Base-by-base conservation (phyloP, 2,888 invertebrate genomes). In the Catocala nupta region DNA sequence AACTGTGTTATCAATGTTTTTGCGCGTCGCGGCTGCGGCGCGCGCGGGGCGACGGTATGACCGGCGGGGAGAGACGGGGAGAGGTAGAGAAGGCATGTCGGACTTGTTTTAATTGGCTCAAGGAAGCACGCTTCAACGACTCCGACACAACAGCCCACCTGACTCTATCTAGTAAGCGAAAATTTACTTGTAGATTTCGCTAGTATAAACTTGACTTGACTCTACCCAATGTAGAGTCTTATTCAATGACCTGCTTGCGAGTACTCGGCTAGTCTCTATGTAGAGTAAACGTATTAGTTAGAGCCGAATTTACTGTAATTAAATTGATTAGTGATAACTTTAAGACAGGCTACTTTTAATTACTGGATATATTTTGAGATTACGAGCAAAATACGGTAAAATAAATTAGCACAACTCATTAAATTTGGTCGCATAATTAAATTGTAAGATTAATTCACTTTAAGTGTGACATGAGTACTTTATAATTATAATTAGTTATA, bases 111-210 rank as follows among this genome's bases (percentile, higher is more conserved):
- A 90, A 90, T 89, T 90, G 87, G 87, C 85, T 84, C 84, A 83
- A 89, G 91, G 91, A 91, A 91, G 87, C 81, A 88, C 86, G 91
- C 90, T 86, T 85, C 86, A 88, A 81, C 83, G 87, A 86, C 80
- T 89, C 78, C 81, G 81, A 83, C 81, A 80, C 74, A 72, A 77
- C 74, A 73, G 71, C 70, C 70, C 61, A 73, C 70, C 72, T 71
- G 65, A 68, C 63, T 63, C 50, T 76, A 64, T 74, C 75, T 62
- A 50, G 59, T 76, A 70, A 75, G 80, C 77, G 71, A 73, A 78
- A 74, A 77, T 77, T 65, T 69, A 72, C 70, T 72, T 65, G 69
- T 75, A 62, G 65, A 55, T 68, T 68, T 78, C 9, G 60, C 68
- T 68, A 60, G 55, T 62, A 13, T 47, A 16, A 16, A 47, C 42